Base-by-base conservation (phyloP, 1,140 invertebrate species). In the Venturia canescens region DNA sequence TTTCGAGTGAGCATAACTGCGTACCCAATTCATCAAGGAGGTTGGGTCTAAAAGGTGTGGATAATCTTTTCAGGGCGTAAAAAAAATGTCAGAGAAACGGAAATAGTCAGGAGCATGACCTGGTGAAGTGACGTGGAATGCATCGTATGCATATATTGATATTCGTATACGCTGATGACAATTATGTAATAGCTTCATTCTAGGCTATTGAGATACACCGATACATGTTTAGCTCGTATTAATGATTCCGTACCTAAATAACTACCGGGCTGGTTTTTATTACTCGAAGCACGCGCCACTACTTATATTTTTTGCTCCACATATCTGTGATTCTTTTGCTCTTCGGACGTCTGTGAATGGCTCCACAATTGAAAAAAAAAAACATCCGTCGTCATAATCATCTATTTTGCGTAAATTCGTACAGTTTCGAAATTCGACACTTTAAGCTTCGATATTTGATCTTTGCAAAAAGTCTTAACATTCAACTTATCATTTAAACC, bases 181-280 rank as follows among this genome's bases (percentile, higher is more conserved):
- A 91, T 87, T 89, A 89, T 87, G 88, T 87, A 90, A 88, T 87
- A 90, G 88, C 88, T 89, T 91, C 91, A 88, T 90, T 90, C 89
- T 91, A 74, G 29, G 34, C 48, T 71, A 91, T 89, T 88, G 83
- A 89, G 80, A 88, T 89, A 90, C 90, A 92, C 89, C 91, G 89
- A 92, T 91, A 90, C 86, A 90, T 89, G 90, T 90, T 77, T 89
- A 91, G 91, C 48, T 89, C 90, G 85, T 90, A 91, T 90, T 91
- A 89, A 84, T 90, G 85, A 87, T 91, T 91, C 85, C 90, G 90
- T 91, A 91, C 91, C 90, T 91, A 92, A 87, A 84, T 89, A 83
- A 90, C 90, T 92, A 92, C 87, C 87, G 90, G 90, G 90, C 90
- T 92, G 91, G 89, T 91, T 90, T 91, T 91, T 87, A 91, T 90